Evolutionary conservation across 64 coral and sea anemone genomes (phyloP), one percentile per base, ranked within the genome.

Genomic region (Astreopora myriophthalma): DNA sequence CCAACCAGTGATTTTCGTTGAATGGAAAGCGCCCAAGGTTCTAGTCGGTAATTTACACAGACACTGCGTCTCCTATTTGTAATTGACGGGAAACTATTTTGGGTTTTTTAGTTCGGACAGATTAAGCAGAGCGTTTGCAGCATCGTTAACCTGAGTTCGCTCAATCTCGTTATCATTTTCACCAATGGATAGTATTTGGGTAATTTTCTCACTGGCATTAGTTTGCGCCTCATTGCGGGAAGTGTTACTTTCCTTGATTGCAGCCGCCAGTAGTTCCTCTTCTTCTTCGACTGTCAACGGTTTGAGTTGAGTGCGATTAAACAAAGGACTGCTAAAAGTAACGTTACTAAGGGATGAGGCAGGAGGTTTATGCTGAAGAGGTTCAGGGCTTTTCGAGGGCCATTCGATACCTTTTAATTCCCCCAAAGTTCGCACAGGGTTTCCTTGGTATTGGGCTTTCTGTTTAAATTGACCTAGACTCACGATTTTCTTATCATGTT

Each of bases 331-430:
- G 25, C 61, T 65, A 25, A 27, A 65, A 65, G 20, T 65, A 65
- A 65, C 48, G 48, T 13, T 52, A 52, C 48, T 52, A 52, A 52
- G 48, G 16, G 48, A 52, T 52, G 48, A 65, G 61, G 20, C 20
- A 65, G 23, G 1, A 24, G 61, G 25, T 65, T 65, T 27, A 65
- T 26, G 61, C 25, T 65, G 61, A 65, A 65, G 61, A 25, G 61
- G 61, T 65, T 65, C 61, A n/a, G 20, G 61, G 25, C 57, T 85
- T 69, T 60, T 34, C 35, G 16, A 34, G 61, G 81, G 55, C 81
- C 81, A 85, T 22, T 66, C 58, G n/a, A 85, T 85, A 37, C 81
- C 81, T 69, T 85, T 85, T 85, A 85, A 64, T 38, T 85, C 81
- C 81, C 81, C 68, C 24, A 85, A 64, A 22, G 81, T 68, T 38